Percentiles rank a stretch among this genome's conserved stretches.
These are phyloP conservation scores for Deroptyus accipitrinus DNA, from an alignment of 2,113 vertebrate species.

Conservation along the genomic window DNA sequence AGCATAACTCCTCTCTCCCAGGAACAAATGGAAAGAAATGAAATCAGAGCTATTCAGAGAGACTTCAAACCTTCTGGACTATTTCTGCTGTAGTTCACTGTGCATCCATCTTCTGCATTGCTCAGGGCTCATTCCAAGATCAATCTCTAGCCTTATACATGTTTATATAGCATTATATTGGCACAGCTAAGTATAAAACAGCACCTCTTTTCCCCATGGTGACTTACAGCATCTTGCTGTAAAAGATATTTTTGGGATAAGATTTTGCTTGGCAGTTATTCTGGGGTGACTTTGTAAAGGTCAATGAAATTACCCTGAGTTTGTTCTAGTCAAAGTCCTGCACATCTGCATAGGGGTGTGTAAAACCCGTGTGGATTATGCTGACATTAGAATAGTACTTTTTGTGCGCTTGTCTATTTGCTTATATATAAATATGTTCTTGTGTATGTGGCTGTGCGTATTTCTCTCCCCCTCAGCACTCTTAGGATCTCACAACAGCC, in stretches of 20 bases:
- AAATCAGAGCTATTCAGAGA: neutral
- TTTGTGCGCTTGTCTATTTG: neutral
- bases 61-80: neutral
- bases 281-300: slow-evolving; percentile 24
- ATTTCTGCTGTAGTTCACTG: neutral
- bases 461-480: neutral
- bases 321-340: neutral
- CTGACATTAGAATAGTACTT: neutral
- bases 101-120: neutral
- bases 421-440: neutral
- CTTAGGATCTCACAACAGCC: neutral
- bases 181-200: neutral
- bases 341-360: neutral
- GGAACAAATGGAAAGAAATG: neutral
- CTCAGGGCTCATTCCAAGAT: slow-evolving; percentile 22
- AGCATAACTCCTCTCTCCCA: neutral
- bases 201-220: neutral
- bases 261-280: neutral
- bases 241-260: neutral
- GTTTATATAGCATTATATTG: neutral
- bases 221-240: neutral
- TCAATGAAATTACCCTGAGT: neutral
- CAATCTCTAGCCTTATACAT: neutral
- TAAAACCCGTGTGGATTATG: neutral
- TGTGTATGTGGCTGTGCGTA: neutral